Evolutionary conservation across 2,113 vertebrate species (phyloP).

Genomic region (Pithys albifrons): DNA sequence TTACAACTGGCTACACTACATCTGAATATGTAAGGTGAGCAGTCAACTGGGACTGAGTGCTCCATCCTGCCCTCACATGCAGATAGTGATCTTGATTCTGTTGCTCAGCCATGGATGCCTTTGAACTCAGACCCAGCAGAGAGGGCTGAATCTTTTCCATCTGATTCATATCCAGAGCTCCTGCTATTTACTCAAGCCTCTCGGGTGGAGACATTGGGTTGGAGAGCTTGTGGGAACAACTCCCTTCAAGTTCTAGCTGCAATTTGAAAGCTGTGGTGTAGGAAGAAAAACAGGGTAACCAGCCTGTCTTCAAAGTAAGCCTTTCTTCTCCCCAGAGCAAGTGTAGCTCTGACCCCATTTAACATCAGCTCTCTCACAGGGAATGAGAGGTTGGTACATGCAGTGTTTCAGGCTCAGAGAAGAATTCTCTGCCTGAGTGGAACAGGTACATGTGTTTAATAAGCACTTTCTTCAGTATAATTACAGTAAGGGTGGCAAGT

Average conservation of each 20-base stretch:
- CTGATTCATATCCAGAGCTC: constrained; percentile 65
- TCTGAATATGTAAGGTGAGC: neutral
- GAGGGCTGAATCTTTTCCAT: constrained; percentile 59
- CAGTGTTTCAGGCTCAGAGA: neutral
- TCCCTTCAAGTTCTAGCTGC: constrained; percentile 65
- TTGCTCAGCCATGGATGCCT: constrained; percentile 46
- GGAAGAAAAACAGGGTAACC: constrained; percentile 64
- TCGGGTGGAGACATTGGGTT: constrained; percentile 59
- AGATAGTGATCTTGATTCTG: constrained; percentile 57
- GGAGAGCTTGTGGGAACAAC: constrained; percentile 66
- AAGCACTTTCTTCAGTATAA: neutral
- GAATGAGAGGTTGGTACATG: neutral
- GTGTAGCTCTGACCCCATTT: constrained; percentile 42
- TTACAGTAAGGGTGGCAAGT: neutral
- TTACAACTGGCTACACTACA: neutral
- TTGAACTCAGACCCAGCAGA: constrained; percentile 63
- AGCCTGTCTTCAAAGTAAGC: constrained; percentile 61
- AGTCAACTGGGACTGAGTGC: neutral
- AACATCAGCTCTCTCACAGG: constrained; percentile 16
- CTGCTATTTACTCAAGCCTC: constrained; percentile 60
- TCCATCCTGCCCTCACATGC: constrained; percentile 25
- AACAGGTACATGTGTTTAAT: neutral
- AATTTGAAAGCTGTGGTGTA: constrained; percentile 59
- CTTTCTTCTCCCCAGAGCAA: constrained; percentile 59
- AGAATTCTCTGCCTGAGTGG: neutral